Conservation (phyloP, 2,113 vertebrate species). For the Pristiophorus japonicus region DNA sequence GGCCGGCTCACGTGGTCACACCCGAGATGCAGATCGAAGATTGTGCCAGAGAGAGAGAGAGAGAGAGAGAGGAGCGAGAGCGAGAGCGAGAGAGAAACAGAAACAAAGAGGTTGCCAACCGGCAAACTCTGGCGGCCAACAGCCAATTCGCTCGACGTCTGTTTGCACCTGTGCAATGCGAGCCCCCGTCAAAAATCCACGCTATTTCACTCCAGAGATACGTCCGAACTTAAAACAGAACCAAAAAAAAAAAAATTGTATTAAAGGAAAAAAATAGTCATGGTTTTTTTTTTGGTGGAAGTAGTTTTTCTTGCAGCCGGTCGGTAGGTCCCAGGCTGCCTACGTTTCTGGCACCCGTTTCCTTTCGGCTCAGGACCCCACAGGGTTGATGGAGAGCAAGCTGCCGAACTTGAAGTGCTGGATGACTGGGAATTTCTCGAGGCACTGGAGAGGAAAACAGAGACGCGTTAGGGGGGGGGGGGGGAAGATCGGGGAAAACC, state of each 20-base stretch:
- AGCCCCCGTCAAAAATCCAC: neutral
- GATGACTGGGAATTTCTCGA: conserved; percentile 98
- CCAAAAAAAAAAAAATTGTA: neutral
- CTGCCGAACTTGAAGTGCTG: conserved; percentile 98
- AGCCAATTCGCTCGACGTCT: neutral
- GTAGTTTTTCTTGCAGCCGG: neutral
- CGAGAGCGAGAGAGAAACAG: too few species aligned
- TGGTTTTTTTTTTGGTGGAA: conserved; percentile 24
- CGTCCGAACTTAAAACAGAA: neutral
- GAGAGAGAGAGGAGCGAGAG: too few species aligned
- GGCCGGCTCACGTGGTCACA: neutral
- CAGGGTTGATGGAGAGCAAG: conserved; percentile 86
- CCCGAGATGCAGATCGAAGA: neutral
- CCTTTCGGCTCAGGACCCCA: conserved; percentile 60
- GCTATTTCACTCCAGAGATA: neutral
- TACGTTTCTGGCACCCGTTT: neutral
- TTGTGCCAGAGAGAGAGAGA: neutral
- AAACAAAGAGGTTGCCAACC: neutral
- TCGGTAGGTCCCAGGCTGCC: neutral
- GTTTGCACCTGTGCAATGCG: neutral
- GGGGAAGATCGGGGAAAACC: neutral
- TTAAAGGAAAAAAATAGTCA: conserved; percentile 7
- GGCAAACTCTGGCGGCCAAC: neutral
- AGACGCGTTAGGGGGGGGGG: neutral
- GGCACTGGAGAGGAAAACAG: conserved; percentile 64